Conservation (phyloP, 2,797 vertebrate genomes). For the Smutsia gigantea region DNA sequence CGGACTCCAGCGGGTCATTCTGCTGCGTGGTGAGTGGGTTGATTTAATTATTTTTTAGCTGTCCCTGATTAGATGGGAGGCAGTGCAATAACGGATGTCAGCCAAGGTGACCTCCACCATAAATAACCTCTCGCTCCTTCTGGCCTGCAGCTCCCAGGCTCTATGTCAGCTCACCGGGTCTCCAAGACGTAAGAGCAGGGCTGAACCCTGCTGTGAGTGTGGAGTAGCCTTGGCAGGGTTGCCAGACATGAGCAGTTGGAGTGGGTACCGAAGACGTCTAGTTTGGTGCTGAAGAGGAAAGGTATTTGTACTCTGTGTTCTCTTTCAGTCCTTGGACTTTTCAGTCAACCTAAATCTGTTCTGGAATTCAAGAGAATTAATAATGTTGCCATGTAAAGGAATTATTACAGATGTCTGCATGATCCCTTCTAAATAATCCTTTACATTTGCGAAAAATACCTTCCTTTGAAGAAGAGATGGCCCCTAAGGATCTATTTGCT, state of each 20-base stretch:
- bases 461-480: conserved; percentile 83
- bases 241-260: not conserved
- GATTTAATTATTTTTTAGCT: conserved; percentile 69
- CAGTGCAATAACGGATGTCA: not conserved
- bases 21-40: not conserved
- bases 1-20: not conserved
- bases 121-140: not conserved
- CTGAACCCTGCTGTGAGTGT: not conserved
- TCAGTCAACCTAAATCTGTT: conserved; percentile 42
- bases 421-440: conserved; percentile 48
- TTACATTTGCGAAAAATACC: conserved; percentile 73
- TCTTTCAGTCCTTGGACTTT: conserved; percentile 51
- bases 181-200: accelerated
- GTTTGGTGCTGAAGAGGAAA: not conserved
- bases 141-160: not conserved
- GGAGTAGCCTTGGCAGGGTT: not conserved
- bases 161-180: not conserved
- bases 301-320: not conserved
- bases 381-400: conserved; percentile 42
- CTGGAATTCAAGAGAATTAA: conserved; percentile 62
- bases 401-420: conserved; percentile 42
- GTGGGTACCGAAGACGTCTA: not conserved
- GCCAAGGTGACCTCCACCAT: not conserved
- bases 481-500: conserved; percentile 72
- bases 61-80: conserved; percentile 56